A percentile compares a stretch with the other conserved stretches of the same genome.
Evolutionary conservation across 2,797 vertebrate genomes (phyloP).

Genomic region (Pelodytes ibericus): DNA sequence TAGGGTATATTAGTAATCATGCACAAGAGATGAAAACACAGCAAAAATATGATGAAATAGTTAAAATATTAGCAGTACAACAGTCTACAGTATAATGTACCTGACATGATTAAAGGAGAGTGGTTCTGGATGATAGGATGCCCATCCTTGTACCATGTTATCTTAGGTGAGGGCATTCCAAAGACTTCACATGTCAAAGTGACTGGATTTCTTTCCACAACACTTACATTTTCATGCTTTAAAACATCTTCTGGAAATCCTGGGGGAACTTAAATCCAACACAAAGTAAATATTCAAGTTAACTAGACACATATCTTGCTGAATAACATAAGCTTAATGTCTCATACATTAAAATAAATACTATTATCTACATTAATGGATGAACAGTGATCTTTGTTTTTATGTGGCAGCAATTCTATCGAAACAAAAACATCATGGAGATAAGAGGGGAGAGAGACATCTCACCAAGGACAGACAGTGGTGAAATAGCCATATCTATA

Average conservation of each 20-base stretch:
- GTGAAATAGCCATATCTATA: too few species aligned
- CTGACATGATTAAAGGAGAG: constrained; percentile 85
- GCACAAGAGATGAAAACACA: too few species aligned
- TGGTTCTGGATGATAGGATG: constrained; percentile 74
- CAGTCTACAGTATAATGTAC: too few species aligned
- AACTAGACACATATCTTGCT: neutral
- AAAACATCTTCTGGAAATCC: constrained; percentile 77
- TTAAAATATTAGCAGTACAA: too few species aligned
- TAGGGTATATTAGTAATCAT: too few species aligned
- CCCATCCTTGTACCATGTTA: constrained; percentile 90
- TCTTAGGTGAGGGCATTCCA: constrained; percentile 88
- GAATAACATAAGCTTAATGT: neutral
- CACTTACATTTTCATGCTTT: constrained; percentile 85
- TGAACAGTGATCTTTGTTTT: too few species aligned
- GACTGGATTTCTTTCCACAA: constrained; percentile 88
- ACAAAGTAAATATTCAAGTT: neutral
- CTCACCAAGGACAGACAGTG: too few species aligned
- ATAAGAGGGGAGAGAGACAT: too few species aligned
- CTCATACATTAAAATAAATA: too few species aligned
- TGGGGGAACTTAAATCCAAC: constrained; percentile 79
- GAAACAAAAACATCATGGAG: neutral
- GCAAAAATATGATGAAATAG: too few species aligned
- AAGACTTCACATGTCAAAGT: constrained; percentile 88
- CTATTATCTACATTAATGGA: too few species aligned
- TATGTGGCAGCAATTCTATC: too few species aligned